Percentiles rank a stretch among this genome's conserved stretches.
phyloP scores from a whole-genome alignment of 2,113 vertebrate species.

The Elgaria multicarinata region DNA sequence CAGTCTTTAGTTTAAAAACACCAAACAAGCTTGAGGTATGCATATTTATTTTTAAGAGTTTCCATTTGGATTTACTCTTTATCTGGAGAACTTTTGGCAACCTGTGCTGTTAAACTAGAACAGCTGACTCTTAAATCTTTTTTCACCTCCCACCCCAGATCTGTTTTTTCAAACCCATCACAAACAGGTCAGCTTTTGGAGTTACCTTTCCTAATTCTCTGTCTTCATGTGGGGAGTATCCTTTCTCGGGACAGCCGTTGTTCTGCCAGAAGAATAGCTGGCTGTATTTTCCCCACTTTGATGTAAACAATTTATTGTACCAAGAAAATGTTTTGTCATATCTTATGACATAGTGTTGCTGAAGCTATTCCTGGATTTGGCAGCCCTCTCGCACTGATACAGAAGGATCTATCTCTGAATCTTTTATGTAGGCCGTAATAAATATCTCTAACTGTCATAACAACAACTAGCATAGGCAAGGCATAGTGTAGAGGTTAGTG shows the following conservation, averaged over 20 bases:
- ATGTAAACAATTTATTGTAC: slow-evolving; percentile 30
- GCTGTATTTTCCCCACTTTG: not conserved
- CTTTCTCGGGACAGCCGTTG: not conserved
- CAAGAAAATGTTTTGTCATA: slow-evolving; percentile 26
- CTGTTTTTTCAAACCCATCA: not conserved
- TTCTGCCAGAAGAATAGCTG: slow-evolving; percentile 10
- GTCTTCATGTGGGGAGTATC: not conserved
- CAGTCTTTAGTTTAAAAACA: not conserved
- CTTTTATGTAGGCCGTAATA: not conserved
- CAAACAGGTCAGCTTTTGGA: not conserved
- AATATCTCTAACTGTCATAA: not conserved
- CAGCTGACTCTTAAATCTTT: too few relatives aligned
- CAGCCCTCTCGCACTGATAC: not conserved
- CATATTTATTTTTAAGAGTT: not conserved
- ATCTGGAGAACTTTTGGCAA: not conserved
- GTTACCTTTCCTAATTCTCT: not conserved
- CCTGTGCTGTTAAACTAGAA: not conserved
- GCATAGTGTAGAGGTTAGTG: not conserved
- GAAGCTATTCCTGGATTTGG: slow-evolving; percentile 12
- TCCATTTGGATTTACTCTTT: not conserved
- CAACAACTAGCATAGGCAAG: not conserved
- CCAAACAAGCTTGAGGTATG: not conserved
- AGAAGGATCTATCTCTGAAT: not conserved
- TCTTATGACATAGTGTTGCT: slow-evolving; percentile 12
- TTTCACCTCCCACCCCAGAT: not conserved